Conservation (phyloP, 2,797 vertebrate species). For the Spea hammondii region DNA sequence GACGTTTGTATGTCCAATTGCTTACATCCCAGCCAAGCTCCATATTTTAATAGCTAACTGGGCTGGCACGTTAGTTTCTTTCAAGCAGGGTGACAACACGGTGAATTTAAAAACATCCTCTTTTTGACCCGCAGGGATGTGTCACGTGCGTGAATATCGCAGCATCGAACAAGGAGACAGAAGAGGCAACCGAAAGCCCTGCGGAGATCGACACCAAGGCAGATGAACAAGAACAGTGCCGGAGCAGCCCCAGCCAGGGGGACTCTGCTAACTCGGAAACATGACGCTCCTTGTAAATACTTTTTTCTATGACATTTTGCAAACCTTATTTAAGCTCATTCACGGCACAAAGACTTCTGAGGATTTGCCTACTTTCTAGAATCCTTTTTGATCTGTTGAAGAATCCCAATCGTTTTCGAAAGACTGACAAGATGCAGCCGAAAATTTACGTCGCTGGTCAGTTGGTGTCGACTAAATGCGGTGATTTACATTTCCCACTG, state of each 20-base stretch:
- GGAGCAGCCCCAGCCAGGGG: not conserved
- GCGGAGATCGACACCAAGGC: slow-evolving; percentile 25
- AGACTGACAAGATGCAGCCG: slow-evolving; percentile 23
- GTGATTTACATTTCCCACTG: slow-evolving; percentile 1
- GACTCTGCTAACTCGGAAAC: slow-evolving; percentile 17
- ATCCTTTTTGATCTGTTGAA: not conserved
- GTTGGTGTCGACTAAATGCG: not conserved
- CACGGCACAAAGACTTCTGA: slow-evolving; percentile 5
- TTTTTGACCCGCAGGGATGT: slow-evolving; percentile 59
- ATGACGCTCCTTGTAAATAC: slow-evolving; percentile 22
- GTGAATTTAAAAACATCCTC: not conserved
- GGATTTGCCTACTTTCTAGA: slow-evolving; percentile 4
- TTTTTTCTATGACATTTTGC: slow-evolving; percentile 22
- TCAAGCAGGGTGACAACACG: no score
- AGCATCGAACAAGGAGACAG: not conserved
- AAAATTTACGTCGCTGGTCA: not conserved
- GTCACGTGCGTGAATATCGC: slow-evolving; percentile 42
- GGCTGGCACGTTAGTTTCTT: no score
- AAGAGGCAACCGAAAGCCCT: not conserved
- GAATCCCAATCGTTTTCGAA: not conserved
- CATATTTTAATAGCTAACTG: no score
- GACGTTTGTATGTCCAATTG: no score
- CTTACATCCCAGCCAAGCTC: no score
- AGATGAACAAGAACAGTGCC: not conserved
- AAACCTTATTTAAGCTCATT: slow-evolving; percentile 24